Evolutionary conservation across 2,797 vertebrate species (phyloP).

Genomic region (Fistularia commersonii): DNA sequence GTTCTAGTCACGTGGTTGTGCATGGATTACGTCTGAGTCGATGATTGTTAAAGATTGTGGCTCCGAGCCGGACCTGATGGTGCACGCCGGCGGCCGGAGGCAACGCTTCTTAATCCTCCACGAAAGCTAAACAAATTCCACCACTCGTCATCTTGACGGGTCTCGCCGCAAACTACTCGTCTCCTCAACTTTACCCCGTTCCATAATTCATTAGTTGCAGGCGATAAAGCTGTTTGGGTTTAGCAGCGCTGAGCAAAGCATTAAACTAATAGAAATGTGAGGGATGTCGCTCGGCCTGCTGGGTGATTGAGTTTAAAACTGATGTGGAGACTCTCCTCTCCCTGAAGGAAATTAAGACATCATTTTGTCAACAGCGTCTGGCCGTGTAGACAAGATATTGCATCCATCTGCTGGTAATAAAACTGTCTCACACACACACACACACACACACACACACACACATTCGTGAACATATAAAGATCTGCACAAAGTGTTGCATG

Average conservation of each 20-base stretch:
- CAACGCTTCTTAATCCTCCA: constrained; percentile 18
- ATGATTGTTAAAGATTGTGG: too few relatives aligned
- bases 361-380: constrained; percentile 48
- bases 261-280: constrained; percentile 45
- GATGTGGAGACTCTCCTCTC: constrained; percentile 34
- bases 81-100: constrained; percentile 17
- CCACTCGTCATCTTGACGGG: not conserved
- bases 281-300: constrained; percentile 32
- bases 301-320: constrained; percentile 55
- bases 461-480: constrained; percentile 1
- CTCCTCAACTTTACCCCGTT: too few relatives aligned
- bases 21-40: too few relatives aligned
- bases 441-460: constrained; percentile 12
- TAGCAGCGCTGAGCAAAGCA: constrained; percentile 48
- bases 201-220: too few relatives aligned
- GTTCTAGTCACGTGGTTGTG: too few relatives aligned
- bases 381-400: constrained; percentile 63
- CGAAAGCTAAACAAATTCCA: constrained; percentile 33
- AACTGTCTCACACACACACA: constrained; percentile 50
- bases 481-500: not conserved
- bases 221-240: constrained; percentile 9
- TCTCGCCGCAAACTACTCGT: not conserved
- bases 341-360: constrained; percentile 50
- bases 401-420: constrained; percentile 78
- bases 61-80: not conserved